Conservation (phyloP, 2,113 vertebrate genomes). For the Ciconia boyciana region DNA sequence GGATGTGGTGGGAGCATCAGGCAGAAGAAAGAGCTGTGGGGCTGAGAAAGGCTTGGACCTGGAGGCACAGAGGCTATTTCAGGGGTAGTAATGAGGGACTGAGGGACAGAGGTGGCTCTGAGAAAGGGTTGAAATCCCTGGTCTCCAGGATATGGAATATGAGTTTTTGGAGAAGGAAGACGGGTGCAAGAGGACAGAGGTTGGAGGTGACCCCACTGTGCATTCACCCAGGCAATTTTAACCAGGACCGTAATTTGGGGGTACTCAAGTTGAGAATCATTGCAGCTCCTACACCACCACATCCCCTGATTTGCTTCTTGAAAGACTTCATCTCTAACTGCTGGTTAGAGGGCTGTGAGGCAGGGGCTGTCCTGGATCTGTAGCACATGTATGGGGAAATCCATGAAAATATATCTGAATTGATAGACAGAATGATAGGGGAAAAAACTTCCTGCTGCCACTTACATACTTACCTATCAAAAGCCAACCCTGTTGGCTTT, state of each 20-base stretch:
- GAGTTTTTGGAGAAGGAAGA: neutral
- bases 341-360: neutral
- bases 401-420: neutral
- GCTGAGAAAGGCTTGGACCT: neutral
- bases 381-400: neutral
- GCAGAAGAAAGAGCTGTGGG: too few species aligned
- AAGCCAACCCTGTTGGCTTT: neutral
- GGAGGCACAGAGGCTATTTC: neutral
- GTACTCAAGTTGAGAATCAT: neutral
- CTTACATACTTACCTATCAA: neutral
- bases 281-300: neutral
- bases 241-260: neutral
- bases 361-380: neutral
- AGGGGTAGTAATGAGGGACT: neutral
- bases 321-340: neutral
- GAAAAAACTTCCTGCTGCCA: neutral
- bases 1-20: neutral
- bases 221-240: neutral
- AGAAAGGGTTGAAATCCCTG: neutral
- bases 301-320: neutral
- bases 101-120: neutral
- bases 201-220: neutral
- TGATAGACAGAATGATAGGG: neutral
- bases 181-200: neutral
- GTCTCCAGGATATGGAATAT: neutral